phyloP scores from a whole-genome alignment of 2,888 invertebrate genomes.

The Drosophila algonquin region DNA sequence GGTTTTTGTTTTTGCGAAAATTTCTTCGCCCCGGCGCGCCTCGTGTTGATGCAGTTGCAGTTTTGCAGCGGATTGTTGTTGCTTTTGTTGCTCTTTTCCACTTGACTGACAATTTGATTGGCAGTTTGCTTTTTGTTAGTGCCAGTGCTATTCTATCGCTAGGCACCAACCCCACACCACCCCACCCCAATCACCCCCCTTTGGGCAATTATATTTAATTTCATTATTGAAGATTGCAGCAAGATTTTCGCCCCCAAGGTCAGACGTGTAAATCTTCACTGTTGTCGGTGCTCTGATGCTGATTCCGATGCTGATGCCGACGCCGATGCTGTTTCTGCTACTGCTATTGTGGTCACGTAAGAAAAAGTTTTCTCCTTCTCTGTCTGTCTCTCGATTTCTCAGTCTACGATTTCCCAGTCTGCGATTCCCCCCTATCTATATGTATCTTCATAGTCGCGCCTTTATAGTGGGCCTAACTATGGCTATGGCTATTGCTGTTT shows the following conservation, averaged over 20 bases:
- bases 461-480: constrained; percentile 68
- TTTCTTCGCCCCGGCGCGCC: constrained; percentile 62
- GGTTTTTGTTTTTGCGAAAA: constrained; percentile 59
- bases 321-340: constrained; percentile 1
- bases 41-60: constrained; percentile 75
- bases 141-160: no score
- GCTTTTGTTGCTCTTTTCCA: constrained; percentile 77
- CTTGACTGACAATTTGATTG: constrained; percentile 77
- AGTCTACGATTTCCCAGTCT: background rate
- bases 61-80: constrained; percentile 58
- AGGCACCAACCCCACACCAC: constrained; percentile 47
- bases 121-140: constrained; percentile 67
- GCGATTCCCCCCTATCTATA: constrained; percentile 37
- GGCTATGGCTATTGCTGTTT: constrained; percentile 23
- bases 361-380: constrained; percentile 58
- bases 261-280: constrained; percentile 77
- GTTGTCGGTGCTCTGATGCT: constrained; percentile 20
- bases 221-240: constrained; percentile 81
- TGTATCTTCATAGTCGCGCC: constrained; percentile 61
- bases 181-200: constrained; percentile 32
- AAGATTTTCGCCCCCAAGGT: constrained; percentile 77
- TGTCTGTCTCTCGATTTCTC: constrained; percentile 5
- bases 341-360: constrained; percentile 64
- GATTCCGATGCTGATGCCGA: no score
- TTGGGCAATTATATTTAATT: constrained; percentile 79